phyloP scores from a whole-genome alignment of 1,140 invertebrate genomes.

The Onthophagus taurus region DNA sequence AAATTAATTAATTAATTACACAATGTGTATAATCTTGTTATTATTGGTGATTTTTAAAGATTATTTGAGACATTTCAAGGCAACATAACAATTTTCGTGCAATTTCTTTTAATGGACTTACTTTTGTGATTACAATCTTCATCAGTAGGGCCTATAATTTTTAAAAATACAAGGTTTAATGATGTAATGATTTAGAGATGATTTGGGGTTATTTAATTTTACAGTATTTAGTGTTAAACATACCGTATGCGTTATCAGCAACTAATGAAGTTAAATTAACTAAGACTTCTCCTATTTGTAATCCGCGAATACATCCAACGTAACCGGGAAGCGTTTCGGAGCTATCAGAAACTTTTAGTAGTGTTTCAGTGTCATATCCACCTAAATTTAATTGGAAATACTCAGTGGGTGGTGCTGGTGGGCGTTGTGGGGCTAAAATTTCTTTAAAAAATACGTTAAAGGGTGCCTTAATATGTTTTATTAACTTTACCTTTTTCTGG shows the following conservation, averaged over 20 bases:
- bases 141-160: no score
- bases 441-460: constrained; percentile 44
- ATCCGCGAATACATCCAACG: constrained; percentile 79
- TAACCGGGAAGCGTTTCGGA: constrained; percentile 57
- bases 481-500: constrained; percentile 57
- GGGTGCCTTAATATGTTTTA: constrained; percentile 7
- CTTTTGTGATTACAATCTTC: no score
- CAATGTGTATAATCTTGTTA: not conserved
- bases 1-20: constrained; percentile 1
- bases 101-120: no score
- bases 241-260: constrained; percentile 58
- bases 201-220: no score
- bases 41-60: not conserved
- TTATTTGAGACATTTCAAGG: no score
- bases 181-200: no score
- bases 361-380: constrained; percentile 66
- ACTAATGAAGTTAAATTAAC: constrained; percentile 67
- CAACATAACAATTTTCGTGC: no score
- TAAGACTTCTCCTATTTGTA: constrained; percentile 72
- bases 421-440: constrained; percentile 72
- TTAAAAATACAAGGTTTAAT: no score
- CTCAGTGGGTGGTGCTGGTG: constrained; percentile 69
- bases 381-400: constrained; percentile 86
- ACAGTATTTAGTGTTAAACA: constrained; percentile 22
- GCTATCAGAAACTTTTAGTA: constrained; percentile 51